Evolutionary conservation across 2,113 vertebrate species (phyloP), one percentile per base, ranked within the genome.

Genomic region (Myanophis thanlyinensis): DNA sequence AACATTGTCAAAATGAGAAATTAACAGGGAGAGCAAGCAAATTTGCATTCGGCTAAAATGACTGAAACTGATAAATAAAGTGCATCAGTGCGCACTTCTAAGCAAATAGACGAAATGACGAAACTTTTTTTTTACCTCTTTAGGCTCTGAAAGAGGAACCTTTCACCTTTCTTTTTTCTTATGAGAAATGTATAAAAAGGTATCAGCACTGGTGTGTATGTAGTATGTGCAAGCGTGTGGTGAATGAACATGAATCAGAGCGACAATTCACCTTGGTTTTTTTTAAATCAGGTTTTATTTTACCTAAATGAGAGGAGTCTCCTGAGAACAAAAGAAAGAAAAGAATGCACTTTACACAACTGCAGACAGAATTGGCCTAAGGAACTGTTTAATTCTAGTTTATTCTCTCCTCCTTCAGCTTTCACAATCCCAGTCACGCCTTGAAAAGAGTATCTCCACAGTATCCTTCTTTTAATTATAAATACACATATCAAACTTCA

Each of bases 401-500:
- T 97, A 95, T 97, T 96, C 96, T 95, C 92, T 96, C 93, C 96
- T 96, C 96, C 93, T 95, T 95, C 91, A 95, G 92, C 94, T 97
- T 97, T 97, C 97, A 95, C 97, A 97, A 97, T 96, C 94, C 94
- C 94, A 95, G 96, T 96, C 96, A 97, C 96, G 91, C 96, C 97
- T 96, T 96, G 95, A 92, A 80, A 53, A 62, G 93, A 96, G 92
- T 95, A 97, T 97, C 96, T 97, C 95, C 95, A 95, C 95, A 97
- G 92, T 97, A 97, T 96, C 94, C 96, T 23, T 93, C 93, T 96
- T 91, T 93, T 92, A 91, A 94, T 95, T 96, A 97, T 96, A 96
- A 97, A 97, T 95, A 96, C 93, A 86, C 96, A 96, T 97, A 97
- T 97, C 96, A 96, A 93, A 96, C 97, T 96, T 97, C 97, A 96